Evolutionary conservation across 2,113 vertebrate genomes (phyloP).

Genomic region (Mormyrus lacerda): DNA sequence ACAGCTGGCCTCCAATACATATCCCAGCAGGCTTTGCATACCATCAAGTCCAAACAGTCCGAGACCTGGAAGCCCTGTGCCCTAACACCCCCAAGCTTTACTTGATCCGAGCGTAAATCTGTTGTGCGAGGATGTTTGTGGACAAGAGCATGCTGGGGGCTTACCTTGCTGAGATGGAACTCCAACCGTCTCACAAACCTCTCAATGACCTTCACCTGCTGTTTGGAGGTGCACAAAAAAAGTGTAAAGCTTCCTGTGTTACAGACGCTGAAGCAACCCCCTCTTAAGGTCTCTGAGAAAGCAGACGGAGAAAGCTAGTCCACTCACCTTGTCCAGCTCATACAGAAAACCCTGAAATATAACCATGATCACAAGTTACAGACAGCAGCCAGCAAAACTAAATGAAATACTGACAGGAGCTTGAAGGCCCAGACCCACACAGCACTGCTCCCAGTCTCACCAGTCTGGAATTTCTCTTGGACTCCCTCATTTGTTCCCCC

Average conservation of each 20-base stretch:
- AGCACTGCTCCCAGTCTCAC: conserved; percentile 54
- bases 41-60: background rate
- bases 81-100: background rate
- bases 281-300: background rate
- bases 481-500: conserved; percentile 81
- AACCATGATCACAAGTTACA: background rate
- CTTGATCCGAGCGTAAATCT: background rate
- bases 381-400: background rate
- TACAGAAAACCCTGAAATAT: conserved; percentile 83
- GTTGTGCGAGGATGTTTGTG: background rate
- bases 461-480: conserved; percentile 92
- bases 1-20: background rate
- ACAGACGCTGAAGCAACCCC: background rate
- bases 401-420: background rate
- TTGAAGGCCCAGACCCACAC: background rate
- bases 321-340: conserved; percentile 91
- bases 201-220: conserved; percentile 96
- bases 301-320: background rate
- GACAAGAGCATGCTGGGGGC: background rate
- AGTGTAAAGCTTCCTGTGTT: background rate
- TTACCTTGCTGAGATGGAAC: conserved; percentile 94
- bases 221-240: conserved; percentile 26
- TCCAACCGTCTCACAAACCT: conserved; percentile 84
- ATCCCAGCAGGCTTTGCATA: background rate
- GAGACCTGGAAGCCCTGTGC: background rate